Conservation (phyloP, 30 jellyfish, hydroid and myxozoan species). For the Mastigias papua region DNA sequence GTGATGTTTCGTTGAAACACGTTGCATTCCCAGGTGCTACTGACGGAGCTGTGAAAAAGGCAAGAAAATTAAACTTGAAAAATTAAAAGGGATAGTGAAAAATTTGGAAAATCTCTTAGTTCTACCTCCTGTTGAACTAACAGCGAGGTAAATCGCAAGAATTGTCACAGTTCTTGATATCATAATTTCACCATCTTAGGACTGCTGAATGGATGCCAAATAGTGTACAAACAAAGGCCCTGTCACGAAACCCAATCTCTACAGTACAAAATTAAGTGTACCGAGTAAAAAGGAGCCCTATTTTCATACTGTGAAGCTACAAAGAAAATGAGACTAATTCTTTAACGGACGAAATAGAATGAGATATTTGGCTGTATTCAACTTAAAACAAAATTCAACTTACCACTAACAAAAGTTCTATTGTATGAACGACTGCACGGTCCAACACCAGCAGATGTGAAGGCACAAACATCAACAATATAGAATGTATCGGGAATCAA, state of each 20-base stretch:
- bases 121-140: too few species aligned
- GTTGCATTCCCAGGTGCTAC: slow-evolving; percentile 59
- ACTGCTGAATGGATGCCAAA: too few species aligned
- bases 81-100: not conserved
- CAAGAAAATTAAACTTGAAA: not conserved
- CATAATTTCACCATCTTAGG: too few species aligned
- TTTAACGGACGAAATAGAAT: too few species aligned
- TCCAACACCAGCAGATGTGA: slow-evolving; percentile 77
- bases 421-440: slow-evolving; percentile 72
- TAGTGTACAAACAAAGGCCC: too few species aligned
- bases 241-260: too few species aligned
- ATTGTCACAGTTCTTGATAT: too few species aligned
- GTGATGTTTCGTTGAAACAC: slow-evolving; percentile 41
- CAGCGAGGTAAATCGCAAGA: too few species aligned
- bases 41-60: slow-evolving; percentile 62
- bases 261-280: too few species aligned
- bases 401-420: slow-evolving; percentile 69
- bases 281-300: too few species aligned
- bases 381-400: slow-evolving; percentile 30
- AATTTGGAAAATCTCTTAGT: not conserved
- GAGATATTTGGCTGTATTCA: not conserved
- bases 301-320: too few species aligned
- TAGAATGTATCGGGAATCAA: slow-evolving; percentile 69
- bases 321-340: too few species aligned
- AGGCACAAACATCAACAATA: slow-evolving; percentile 80